A percentile compares a stretch with the other conserved stretches of the same genome.
Evolutionary conservation across 2,797 vertebrate species (phyloP).

Genomic region (Nothura maculosa): DNA sequence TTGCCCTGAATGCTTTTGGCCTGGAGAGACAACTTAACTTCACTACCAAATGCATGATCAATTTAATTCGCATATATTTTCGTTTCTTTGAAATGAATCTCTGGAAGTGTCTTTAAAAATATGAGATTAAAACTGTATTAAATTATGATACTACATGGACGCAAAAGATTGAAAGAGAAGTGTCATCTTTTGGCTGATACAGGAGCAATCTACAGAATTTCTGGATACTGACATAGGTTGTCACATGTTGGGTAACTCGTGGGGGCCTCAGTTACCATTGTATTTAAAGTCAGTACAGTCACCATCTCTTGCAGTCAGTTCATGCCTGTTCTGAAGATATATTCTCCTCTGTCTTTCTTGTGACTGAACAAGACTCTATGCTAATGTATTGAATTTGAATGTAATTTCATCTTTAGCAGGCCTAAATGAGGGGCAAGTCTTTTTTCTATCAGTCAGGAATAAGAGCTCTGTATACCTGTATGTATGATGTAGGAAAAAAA

Average conservation of each 20-base stretch:
- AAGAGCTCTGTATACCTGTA: neutral
- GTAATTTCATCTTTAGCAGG: neutral
- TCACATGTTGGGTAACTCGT: neutral
- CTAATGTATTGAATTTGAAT: neutral
- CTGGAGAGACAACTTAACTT: neutral
- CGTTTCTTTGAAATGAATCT: neutral
- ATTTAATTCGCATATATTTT: neutral
- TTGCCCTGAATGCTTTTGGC: neutral
- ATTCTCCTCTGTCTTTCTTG: neutral
- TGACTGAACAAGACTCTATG: neutral
- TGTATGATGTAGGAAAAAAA: neutral
- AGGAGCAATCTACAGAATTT: neutral
- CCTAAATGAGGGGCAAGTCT: neutral
- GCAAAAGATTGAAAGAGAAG: neutral
- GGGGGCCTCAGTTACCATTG: neutral
- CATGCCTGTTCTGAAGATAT: rapidly evolving
- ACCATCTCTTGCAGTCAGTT: neutral
- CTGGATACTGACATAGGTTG: neutral
- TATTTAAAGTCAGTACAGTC: neutral
- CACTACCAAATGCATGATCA: neutral
- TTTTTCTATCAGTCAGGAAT: neutral
- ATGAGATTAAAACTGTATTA: neutral
- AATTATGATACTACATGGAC: neutral
- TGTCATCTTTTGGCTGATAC: neutral
- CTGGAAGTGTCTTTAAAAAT: neutral